phyloP scores from a whole-genome alignment of 2,113 vertebrate genomes.

The Halcyon malimbica region DNA sequence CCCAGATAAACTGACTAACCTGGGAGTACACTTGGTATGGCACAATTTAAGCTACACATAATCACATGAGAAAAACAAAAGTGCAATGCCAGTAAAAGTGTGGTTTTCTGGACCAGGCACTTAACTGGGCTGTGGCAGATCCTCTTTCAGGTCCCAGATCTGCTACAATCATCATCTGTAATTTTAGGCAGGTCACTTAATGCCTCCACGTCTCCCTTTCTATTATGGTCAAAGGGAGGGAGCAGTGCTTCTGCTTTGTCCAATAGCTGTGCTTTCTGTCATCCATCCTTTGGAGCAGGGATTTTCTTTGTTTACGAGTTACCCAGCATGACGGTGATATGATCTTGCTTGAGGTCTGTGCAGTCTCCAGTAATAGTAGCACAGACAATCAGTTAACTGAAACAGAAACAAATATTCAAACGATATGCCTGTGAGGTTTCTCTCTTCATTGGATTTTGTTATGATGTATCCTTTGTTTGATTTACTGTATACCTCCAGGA shows the following conservation, averaged over 20 bases:
- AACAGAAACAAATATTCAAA: slow-evolving; percentile 16
- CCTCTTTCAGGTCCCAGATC: neutral
- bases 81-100: neutral
- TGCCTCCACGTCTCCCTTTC: accelerated
- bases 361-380: neutral
- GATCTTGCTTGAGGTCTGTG: neutral
- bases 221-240: neutral
- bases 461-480: neutral
- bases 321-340: accelerated
- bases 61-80: neutral
- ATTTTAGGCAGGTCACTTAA: neutral
- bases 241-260: neutral
- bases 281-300: neutral
- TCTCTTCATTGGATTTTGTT: neutral
- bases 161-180: neutral
- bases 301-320: neutral
- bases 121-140: neutral
- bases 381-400: neutral
- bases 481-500: slow-evolving; percentile 30
- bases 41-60: neutral
- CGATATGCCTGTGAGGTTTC: neutral
- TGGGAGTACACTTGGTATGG: neutral
- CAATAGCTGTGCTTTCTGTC: neutral
- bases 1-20: neutral
- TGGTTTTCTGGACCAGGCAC: neutral